phyloP scores from a whole-genome alignment of 1,140 invertebrate genomes.

The Whitmania pigra region DNA sequence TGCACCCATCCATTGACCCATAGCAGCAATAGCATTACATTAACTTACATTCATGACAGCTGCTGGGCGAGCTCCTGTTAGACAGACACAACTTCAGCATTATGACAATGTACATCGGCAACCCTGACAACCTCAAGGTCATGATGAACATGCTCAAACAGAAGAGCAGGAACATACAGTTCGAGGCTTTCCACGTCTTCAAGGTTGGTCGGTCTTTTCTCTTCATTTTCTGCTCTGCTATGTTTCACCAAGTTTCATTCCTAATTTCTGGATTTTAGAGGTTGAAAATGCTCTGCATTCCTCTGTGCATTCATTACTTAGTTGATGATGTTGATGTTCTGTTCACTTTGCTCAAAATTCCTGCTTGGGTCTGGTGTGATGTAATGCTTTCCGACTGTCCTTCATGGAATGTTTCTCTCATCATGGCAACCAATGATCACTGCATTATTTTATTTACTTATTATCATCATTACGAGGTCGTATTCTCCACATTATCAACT shows the following conservation, averaged over 20 bases:
- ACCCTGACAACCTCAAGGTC: constrained; percentile 95
- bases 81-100: constrained; percentile 98
- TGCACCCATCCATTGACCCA: too few species aligned
- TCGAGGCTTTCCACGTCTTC: constrained; percentile 99
- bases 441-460: too few species aligned
- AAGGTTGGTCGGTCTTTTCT: constrained; percentile 57
- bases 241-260: background rate
- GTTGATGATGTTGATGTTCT: too few species aligned
- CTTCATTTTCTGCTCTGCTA: background rate
- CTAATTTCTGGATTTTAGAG: background rate
- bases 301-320: too few species aligned
- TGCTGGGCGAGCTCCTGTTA: constrained; percentile 87
- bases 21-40: too few species aligned
- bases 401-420: too few species aligned
- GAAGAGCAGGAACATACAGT: constrained; percentile 97
- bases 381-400: too few species aligned
- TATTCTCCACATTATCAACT: too few species aligned
- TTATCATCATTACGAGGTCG: too few species aligned
- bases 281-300: background rate
- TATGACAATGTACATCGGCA: constrained; percentile 97
- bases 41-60: constrained; percentile 33
- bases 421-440: too few species aligned
- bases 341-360: background rate
- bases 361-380: background rate
- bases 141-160: constrained; percentile 99